A percentile compares a stretch with the other conserved stretches of the same genome.
These are phyloP conservation scores for Drosophila pandora DNA, from an alignment of 1,140 invertebrate species.

Conservation along the genomic window DNA sequence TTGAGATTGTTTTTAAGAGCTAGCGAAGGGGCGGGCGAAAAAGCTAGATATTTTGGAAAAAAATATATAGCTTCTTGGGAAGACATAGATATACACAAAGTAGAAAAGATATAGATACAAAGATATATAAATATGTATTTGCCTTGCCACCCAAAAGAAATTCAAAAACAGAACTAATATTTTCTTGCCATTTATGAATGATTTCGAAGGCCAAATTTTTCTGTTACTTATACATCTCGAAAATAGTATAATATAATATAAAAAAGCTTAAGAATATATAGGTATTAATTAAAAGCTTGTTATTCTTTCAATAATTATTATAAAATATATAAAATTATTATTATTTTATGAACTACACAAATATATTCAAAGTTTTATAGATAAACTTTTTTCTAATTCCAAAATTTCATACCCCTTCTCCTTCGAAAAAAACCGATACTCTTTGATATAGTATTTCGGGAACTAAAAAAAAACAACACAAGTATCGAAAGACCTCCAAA, in stretches of 20 bases:
- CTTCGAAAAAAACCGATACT: not conserved
- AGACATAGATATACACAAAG: not conserved
- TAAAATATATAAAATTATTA: too few species aligned
- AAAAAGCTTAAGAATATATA: too few species aligned
- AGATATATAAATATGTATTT: constrained; percentile 14
- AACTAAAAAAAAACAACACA: not conserved
- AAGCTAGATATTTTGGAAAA: constrained; percentile 53
- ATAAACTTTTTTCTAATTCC: too few species aligned
- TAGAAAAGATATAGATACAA: not conserved
- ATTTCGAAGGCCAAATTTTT: constrained; percentile 48
- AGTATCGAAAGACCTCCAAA: constrained; percentile 42
- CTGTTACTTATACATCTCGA: constrained; percentile 17
- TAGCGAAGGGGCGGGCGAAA: not conserved
- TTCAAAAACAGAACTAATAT: constrained; percentile 17
- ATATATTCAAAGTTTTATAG: too few species aligned
- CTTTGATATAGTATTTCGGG: constrained; percentile 1
- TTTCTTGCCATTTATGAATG: constrained; percentile 42
- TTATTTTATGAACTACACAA: too few species aligned
- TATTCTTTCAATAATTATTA: not conserved
- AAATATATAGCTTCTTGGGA: constrained; percentile 23
- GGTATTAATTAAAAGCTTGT: not conserved
- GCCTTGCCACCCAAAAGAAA: constrained; percentile 28
- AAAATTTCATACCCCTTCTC: not conserved
- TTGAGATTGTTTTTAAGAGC: constrained; percentile 66
- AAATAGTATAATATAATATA: not conserved